Evolutionary conservation across 2,888 invertebrate species (phyloP).

Genomic region (Agrotis ipsilon): DNA sequence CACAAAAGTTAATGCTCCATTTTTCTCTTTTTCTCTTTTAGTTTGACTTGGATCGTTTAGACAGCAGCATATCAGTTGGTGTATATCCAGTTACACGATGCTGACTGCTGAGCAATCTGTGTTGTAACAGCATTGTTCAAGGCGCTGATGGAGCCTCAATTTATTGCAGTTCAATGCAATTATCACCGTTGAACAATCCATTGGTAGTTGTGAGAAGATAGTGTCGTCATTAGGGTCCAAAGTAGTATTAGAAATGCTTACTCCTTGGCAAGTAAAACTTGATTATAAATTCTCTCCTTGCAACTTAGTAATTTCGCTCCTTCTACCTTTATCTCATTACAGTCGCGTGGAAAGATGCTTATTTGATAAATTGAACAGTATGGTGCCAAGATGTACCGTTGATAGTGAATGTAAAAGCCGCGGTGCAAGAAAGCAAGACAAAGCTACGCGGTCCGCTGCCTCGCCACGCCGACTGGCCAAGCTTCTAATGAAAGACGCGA

Average conservation of each 20-base stretch:
- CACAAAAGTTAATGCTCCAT: slow-evolving; percentile 82
- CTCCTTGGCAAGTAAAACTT: not conserved
- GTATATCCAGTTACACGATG: slow-evolving; percentile 56
- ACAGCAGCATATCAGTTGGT: slow-evolving; percentile 54
- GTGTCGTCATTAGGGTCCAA: not conserved
- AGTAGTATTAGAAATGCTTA: not conserved
- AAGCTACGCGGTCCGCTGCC: slow-evolving; percentile 74
- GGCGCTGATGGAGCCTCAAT: slow-evolving; percentile 4
- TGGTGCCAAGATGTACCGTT: slow-evolving; percentile 78
- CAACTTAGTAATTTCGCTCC: slow-evolving; percentile 25
- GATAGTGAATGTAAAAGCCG: slow-evolving; percentile 78
- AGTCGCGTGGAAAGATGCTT: slow-evolving; percentile 65
- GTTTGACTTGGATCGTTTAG: slow-evolving; percentile 39
- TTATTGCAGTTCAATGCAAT: slow-evolving; percentile 19
- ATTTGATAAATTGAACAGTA: slow-evolving; percentile 77
- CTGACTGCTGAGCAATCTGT: slow-evolving; percentile 17
- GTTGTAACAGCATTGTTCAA: slow-evolving; percentile 8
- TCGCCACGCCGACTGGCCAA: slow-evolving; percentile 76
- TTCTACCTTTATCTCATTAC: slow-evolving; percentile 55
- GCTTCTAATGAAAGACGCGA: slow-evolving; percentile 84
- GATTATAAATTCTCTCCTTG: slow-evolving; percentile 17
- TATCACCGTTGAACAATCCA: slow-evolving; percentile 15
- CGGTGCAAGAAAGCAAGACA: slow-evolving; percentile 82
- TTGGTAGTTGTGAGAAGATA: not conserved
- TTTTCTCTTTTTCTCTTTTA: slow-evolving; percentile 73